Evolutionary conservation across 1,140 invertebrate genomes (phyloP).

Genomic region (Aphelenchoides fujianensis): DNA sequence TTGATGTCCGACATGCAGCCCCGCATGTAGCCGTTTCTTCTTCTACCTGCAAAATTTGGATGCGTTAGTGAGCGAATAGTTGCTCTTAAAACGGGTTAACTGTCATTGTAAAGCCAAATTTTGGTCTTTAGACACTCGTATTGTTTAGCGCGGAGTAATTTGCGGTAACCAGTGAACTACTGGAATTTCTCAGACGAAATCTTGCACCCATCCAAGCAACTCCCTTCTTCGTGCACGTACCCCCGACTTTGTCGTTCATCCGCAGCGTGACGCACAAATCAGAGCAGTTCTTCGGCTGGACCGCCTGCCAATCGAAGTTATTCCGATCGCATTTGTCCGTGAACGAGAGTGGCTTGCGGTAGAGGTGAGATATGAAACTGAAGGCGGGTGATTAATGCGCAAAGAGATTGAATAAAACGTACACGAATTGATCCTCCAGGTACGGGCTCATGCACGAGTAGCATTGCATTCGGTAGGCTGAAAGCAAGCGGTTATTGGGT

Average conservation of each 20-base stretch:
- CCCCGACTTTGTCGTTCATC: slow-evolving; percentile 61
- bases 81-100: too few relatives aligned
- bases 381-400: slow-evolving; percentile 56
- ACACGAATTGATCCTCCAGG: slow-evolving; percentile 58
- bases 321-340: slow-evolving; percentile 56
- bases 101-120: too few relatives aligned
- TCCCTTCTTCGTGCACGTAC: too few relatives aligned
- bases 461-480: slow-evolving; percentile 60
- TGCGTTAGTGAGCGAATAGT: background rate
- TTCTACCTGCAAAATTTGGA: slow-evolving; percentile 44
- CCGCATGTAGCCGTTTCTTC: slow-evolving; percentile 56
- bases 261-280: slow-evolving; percentile 59
- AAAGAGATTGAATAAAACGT: slow-evolving; percentile 56
- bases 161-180: too few relatives aligned
- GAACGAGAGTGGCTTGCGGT: slow-evolving; percentile 54
- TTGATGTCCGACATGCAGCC: slow-evolving; percentile 61
- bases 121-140: too few relatives aligned
- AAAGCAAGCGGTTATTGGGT: slow-evolving; percentile 22
- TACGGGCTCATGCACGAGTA: slow-evolving; percentile 60
- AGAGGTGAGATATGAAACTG: slow-evolving; percentile 55
- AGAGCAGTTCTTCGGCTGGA: slow-evolving; percentile 56
- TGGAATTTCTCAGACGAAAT: too few relatives aligned
- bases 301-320: slow-evolving; percentile 53
- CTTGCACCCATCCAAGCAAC: too few relatives aligned
- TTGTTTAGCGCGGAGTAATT: too few relatives aligned